Conservation (phyloP, 2,888 invertebrate genomes). For the Noctua pronuba region DNA sequence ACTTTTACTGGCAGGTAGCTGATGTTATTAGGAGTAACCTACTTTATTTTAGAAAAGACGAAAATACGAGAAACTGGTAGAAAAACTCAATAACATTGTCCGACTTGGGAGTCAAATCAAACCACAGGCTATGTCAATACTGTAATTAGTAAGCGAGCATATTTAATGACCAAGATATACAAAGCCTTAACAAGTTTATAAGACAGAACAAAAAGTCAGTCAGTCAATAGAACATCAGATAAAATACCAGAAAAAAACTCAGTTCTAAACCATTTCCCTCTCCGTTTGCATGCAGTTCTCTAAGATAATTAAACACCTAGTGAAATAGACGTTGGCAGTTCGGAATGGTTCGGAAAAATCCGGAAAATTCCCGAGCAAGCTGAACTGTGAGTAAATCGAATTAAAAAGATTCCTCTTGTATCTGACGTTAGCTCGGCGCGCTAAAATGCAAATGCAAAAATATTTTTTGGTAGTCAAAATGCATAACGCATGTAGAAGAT, state of each 20-base stretch:
- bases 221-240: too few relatives aligned
- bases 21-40: too few relatives aligned
- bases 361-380: conserved; percentile 30
- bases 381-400: conserved; percentile 38
- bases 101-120: too few relatives aligned
- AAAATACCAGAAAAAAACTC: background rate
- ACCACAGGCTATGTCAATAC: background rate
- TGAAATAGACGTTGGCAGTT: conserved; percentile 14
- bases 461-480: conserved; percentile 22
- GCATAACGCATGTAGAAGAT: background rate
- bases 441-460: conserved; percentile 37
- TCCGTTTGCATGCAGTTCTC: background rate
- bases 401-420: conserved; percentile 49
- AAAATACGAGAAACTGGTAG: too few relatives aligned
- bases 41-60: too few relatives aligned
- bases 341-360: conserved; percentile 24
- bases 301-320: conserved; percentile 19
- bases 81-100: too few relatives aligned
- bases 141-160: background rate
- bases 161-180: background rate
- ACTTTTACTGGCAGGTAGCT: too few relatives aligned
- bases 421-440: conserved; percentile 12
- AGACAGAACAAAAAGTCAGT: too few relatives aligned
- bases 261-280: too few relatives aligned
- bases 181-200: background rate